Conservation (phyloP, 2,797 vertebrate species). For the Fistularia tabacaria region DNA sequence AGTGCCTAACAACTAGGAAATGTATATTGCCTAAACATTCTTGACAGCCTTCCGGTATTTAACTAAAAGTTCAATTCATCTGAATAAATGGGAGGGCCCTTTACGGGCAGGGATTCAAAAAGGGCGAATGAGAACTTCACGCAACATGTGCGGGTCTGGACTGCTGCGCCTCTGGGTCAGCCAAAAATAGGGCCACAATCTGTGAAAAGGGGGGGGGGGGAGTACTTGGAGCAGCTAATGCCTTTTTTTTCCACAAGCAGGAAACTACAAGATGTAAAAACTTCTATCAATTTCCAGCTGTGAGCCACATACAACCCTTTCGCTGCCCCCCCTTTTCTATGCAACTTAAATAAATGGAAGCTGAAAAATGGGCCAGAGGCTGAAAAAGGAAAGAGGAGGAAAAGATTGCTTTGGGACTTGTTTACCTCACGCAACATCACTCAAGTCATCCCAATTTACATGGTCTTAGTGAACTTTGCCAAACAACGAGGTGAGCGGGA, state of each 20-base stretch:
- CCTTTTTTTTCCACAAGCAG: conserved; percentile 62
- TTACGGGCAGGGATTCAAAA: conserved; percentile 26
- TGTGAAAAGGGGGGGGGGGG: conserved; percentile 19
- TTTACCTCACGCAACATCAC: conserved; percentile 61
- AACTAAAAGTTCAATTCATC: background rate
- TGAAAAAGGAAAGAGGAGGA: conserved; percentile 31
- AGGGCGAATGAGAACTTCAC: conserved; percentile 26
- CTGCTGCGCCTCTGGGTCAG: conserved; percentile 42
- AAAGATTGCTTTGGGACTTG: conserved; percentile 50
- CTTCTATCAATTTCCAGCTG: conserved; percentile 73
- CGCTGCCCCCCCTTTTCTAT: conserved; percentile 57
- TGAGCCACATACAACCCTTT: conserved; percentile 68
- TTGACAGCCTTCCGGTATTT: too few species aligned
- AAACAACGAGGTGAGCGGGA: conserved; percentile 30
- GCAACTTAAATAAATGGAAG: conserved; percentile 66
- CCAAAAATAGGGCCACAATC: conserved; percentile 29
- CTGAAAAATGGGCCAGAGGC: conserved; percentile 56
- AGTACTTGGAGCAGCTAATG: conserved; percentile 36
- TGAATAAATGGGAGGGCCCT: conserved; percentile 9
- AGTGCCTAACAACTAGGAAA: background rate
- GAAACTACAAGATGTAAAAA: conserved; percentile 59
- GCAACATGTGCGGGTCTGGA: conserved; percentile 40
- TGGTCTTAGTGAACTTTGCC: conserved; percentile 32
- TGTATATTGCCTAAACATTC: too few species aligned
- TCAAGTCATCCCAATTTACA: conserved; percentile 53